A percentile compares a stretch with the other conserved stretches of the same genome.
Conservation (phyloP, 2,113 vertebrate genomes). For the Cynopterus brachyotis region DNA sequence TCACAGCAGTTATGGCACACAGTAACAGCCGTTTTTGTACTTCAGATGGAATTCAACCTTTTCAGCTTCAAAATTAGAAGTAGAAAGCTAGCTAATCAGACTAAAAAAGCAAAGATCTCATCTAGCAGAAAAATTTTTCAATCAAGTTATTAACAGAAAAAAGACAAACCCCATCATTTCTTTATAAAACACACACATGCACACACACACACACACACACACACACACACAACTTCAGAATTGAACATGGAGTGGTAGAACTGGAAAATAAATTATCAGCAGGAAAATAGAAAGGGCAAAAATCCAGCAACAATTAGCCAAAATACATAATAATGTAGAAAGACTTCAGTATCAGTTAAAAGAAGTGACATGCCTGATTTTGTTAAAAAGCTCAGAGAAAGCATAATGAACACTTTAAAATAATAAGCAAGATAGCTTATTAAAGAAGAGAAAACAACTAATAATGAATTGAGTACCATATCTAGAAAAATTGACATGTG, state of each 20-base stretch:
- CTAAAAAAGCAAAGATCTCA: slow-evolving; percentile 83
- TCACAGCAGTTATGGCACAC: neutral
- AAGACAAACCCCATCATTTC: slow-evolving; percentile 63
- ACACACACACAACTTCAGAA: too few relatives aligned
- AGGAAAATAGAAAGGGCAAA: slow-evolving; percentile 82
- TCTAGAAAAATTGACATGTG: slow-evolving; percentile 89
- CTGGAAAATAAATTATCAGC: slow-evolving; percentile 77
- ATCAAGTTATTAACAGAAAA: slow-evolving; percentile 83
- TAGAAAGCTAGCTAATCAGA: slow-evolving; percentile 60
- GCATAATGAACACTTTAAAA: slow-evolving; percentile 85
- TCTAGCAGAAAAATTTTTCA: slow-evolving; percentile 80
- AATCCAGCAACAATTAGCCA: slow-evolving; percentile 87
- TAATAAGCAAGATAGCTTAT: slow-evolving; percentile 87
- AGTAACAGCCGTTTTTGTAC: slow-evolving; percentile 52
- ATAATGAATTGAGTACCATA: slow-evolving; percentile 84
- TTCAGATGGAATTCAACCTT: slow-evolving; percentile 37
- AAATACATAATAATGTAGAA: slow-evolving; percentile 87
- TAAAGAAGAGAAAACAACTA: slow-evolving; percentile 85
- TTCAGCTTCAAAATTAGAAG: slow-evolving; percentile 68
- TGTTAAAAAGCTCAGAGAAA: slow-evolving; percentile 88
- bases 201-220: too few relatives aligned
- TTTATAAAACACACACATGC: too few relatives aligned
- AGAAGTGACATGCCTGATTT: slow-evolving; percentile 80
- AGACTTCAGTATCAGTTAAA: slow-evolving; percentile 88
- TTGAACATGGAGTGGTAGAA: slow-evolving; percentile 81